Percentiles rank a stretch among this genome's conserved stretches.
phyloP scores from a whole-genome alignment of 2,888 invertebrate species.

The Aphidius colemani region DNA sequence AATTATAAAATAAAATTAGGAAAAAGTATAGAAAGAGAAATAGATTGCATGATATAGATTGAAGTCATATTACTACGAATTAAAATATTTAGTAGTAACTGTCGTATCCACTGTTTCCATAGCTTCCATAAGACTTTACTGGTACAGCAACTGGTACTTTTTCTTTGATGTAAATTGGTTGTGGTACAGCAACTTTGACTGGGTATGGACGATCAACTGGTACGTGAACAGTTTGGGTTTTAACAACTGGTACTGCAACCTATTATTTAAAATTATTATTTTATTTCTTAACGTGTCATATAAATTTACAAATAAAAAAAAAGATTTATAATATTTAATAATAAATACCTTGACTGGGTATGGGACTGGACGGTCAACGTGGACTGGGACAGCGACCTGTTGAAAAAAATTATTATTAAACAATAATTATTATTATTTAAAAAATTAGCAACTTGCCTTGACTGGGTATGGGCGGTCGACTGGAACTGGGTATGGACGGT shows the following conservation, averaged over 20 bases:
- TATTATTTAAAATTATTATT: slow-evolving; percentile 14
- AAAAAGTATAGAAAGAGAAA: slow-evolving; percentile 6
- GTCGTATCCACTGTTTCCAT: slow-evolving; percentile 22
- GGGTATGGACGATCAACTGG: slow-evolving; percentile 63
- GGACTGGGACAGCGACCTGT: no score
- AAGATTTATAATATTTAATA: neutral
- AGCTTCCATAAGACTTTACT: slow-evolving; percentile 40
- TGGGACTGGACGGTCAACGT: slow-evolving; percentile 34
- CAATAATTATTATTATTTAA: no score
- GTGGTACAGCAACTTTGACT: slow-evolving; percentile 64
- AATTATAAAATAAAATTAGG: slow-evolving; percentile 19
- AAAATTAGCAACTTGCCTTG: slow-evolving; percentile 51
- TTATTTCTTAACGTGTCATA: neutral
- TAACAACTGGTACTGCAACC: slow-evolving; percentile 63
- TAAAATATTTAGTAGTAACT: slow-evolving; percentile 26
- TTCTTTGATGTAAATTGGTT: slow-evolving; percentile 64
- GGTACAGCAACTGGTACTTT: slow-evolving; percentile 49
- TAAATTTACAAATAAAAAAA: neutral
- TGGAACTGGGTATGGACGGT: slow-evolving; percentile 61
- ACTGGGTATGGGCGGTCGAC: slow-evolving; percentile 63
- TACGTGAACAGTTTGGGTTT: slow-evolving; percentile 57
- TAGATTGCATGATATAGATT: slow-evolving; percentile 17
- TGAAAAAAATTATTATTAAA: no score
- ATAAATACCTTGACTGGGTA: slow-evolving; percentile 44
- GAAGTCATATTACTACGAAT: neutral